Base-by-base conservation (phyloP, 2,797 vertebrate species). In the Gobionotothen gibberifrons region DNA sequence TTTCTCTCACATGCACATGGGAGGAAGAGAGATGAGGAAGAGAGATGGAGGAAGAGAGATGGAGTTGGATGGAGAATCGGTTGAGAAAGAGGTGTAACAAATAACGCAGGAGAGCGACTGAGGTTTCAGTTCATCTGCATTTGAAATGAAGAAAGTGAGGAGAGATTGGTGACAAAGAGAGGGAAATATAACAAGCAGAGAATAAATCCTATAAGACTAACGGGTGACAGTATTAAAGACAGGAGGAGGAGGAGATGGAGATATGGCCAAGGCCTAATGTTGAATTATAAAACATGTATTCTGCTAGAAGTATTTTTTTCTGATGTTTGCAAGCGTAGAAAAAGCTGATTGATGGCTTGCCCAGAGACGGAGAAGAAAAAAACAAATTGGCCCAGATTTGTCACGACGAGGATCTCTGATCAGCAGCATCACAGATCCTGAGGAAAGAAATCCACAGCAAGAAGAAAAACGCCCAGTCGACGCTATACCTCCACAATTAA, bases 241-340 rank as follows among this genome's bases (percentile, higher is more conserved):
- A 21, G 9, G 32, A 8, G 32, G 7, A 32, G 32, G 51, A 54
- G 57, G 51, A 52, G 54, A 48, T 54, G 66, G 78, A 58, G 70
- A 76, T 44, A 56, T 15, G 65, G 54, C 67, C 0, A 51, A 19
- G 4, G 70, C 72, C 69, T 76, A 60, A 69, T 32, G 63, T 53
- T 66, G 66, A 76, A 81, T 87, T 77, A 90, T 81, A 57, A 89
- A 91, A 89, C 78, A 88, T 90, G 85, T 84, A 85, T 87, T 84
- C 84, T 63, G 73, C 56, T 44, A 26, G 57, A 70, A 78, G 57
- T 75, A 83, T 89, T 70, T 80, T 58, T 73, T 73, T 39, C 11
- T n/a, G 53, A 72, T 64, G 74, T 78, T 86, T 76, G 72, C 60
- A 70, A 82, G 81, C 59, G 48, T 1, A 75, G 69, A 61, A 79